phyloP scores from a whole-genome alignment of 1,140 invertebrate species.

The Neodiprion fabricii region DNA sequence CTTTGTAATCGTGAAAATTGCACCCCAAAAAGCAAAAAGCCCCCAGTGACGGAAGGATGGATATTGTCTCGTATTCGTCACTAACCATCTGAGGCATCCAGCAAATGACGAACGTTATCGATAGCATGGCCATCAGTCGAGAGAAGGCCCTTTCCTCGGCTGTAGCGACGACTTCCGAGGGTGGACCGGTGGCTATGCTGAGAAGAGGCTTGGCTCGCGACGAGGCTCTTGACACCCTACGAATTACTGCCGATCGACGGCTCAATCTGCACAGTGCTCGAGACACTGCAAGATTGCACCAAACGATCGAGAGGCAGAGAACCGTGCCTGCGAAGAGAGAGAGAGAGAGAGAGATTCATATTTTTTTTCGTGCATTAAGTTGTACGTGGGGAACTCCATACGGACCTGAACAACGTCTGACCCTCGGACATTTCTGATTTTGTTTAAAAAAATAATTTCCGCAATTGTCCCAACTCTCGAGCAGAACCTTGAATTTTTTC shows the following conservation, averaged over 20 bases:
- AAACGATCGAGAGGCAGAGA: conserved; percentile 78
- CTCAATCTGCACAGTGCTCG: conserved; percentile 73
- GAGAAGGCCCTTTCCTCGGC: conserved; percentile 84
- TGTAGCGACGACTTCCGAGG: conserved; percentile 64
- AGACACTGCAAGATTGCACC: conserved; percentile 83
- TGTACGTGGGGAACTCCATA: no score
- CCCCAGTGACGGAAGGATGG: no score
- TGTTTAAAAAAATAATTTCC: no score
- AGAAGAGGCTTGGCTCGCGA: conserved; percentile 50
- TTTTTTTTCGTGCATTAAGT: no score
- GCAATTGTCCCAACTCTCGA: no score
- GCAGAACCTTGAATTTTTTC: no score
- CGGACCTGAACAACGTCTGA: no score
- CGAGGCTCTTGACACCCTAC: conserved; percentile 49
- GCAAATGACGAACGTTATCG: conserved; percentile 81
- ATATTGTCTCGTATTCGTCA: conserved; percentile 8
- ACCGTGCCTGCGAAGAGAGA: conserved; percentile 66
- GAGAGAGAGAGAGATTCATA: no score
- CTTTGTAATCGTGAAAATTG: no score
- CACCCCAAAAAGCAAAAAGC: no score
- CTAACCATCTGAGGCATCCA: conserved; percentile 89
- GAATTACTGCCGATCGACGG: conserved; percentile 53
- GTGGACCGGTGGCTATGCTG: conserved; percentile 39
- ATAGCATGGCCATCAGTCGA: conserved; percentile 81
- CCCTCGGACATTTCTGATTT: no score